phyloP scores from a whole-genome alignment of 2,888 invertebrate genomes.

The Drosophila yooni region DNA sequence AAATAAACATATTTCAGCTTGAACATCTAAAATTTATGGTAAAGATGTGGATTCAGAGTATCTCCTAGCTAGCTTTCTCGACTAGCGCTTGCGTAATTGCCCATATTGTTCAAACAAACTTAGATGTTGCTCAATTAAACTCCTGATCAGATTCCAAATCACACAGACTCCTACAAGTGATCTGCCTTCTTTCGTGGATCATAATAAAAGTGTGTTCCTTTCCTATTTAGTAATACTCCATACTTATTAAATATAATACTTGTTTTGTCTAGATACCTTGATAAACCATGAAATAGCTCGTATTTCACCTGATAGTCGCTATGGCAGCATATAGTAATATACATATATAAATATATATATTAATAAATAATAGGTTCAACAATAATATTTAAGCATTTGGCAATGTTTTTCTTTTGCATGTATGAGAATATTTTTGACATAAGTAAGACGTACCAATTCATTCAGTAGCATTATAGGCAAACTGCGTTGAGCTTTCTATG shows the following conservation, averaged over 20 bases:
- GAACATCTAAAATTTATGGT: not conserved
- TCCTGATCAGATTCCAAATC: not conserved
- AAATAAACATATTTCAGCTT: not conserved
- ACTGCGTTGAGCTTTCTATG: conserved; percentile 37
- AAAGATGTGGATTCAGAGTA: not conserved
- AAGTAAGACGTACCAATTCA: conserved; percentile 5
- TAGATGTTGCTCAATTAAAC: not conserved
- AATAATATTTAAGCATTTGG: not conserved
- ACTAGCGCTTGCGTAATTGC: not conserved
- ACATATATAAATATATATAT: not conserved
- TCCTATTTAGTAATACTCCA: not conserved
- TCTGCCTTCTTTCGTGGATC: not conserved
- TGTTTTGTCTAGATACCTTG: too few relatives aligned
- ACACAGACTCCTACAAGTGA: not conserved
- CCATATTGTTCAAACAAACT: not conserved
- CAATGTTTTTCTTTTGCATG: not conserved
- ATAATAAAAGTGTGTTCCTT: not conserved
- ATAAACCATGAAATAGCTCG: too few relatives aligned
- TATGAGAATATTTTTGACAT: not conserved
- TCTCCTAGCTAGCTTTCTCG: not conserved
- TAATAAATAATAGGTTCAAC: not conserved
- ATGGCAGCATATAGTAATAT: not conserved
- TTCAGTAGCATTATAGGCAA: conserved; percentile 28
- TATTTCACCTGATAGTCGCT: not conserved
- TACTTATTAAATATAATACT: not conserved